Conservation (phyloP, 2,888 invertebrate genomes). For the Asteroscopus sphinx region DNA sequence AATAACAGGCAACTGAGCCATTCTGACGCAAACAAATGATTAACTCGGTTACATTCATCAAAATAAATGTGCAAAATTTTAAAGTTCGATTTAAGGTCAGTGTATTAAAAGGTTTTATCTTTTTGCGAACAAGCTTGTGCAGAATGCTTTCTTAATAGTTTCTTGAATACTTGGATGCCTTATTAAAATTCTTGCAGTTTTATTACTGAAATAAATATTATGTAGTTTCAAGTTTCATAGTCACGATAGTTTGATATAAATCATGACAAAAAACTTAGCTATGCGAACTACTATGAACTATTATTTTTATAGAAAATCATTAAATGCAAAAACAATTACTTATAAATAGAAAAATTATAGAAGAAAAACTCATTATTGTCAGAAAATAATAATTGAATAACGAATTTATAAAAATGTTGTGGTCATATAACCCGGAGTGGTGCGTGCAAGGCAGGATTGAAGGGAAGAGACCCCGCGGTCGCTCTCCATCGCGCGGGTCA, state of each 20-base stretch:
- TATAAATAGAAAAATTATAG: background rate
- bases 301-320: background rate
- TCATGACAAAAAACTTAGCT: constrained; percentile 6
- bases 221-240: constrained; percentile 2
- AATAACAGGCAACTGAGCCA: constrained; percentile 26
- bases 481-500: no score
- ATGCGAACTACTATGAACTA: background rate
- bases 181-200: constrained; percentile 6
- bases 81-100: constrained; percentile 2
- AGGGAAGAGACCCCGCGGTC: no score
- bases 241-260: constrained; percentile 4
- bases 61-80: background rate
- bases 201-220: constrained; percentile 1
- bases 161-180: background rate
- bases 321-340: background rate
- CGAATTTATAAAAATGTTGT: background rate
- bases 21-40: constrained; percentile 14
- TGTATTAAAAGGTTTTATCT: background rate
- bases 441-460: no score
- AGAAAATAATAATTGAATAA: background rate
- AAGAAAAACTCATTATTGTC: background rate
- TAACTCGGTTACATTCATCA: background rate
- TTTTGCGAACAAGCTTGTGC: background rate
- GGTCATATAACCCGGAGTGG: no score
- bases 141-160: background rate